Percentiles rank a stretch among this genome's conserved stretches.
phyloP scores from a whole-genome alignment of 2,797 vertebrate genomes.

The Cryptoblepharus egeriae region DNA sequence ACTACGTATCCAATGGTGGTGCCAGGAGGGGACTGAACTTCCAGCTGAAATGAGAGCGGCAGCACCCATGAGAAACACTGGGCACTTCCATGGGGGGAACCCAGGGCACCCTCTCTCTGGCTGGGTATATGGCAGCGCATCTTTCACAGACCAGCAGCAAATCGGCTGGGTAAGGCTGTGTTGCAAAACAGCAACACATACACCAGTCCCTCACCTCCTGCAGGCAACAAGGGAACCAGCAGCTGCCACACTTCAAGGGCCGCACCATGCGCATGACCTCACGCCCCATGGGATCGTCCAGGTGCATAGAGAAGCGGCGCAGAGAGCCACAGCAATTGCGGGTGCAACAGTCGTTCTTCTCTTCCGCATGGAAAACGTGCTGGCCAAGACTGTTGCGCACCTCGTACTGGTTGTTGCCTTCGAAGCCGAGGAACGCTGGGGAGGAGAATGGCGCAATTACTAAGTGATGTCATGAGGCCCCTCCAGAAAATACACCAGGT shows the following conservation, averaged over 20 bases:
- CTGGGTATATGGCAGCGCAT: too few species aligned
- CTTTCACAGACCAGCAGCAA: background rate
- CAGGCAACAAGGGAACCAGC: constrained; percentile 89
- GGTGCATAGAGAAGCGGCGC: constrained; percentile 87
- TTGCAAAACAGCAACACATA: too few species aligned
- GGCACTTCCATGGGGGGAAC: too few species aligned
- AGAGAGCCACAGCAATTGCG: constrained; percentile 89
- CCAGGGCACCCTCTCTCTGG: background rate
- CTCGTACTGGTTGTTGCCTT: constrained; percentile 88
- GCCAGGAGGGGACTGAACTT: constrained; percentile 89
- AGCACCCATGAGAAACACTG: background rate
- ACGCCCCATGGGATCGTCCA: constrained; percentile 83
- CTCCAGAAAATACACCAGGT: too few species aligned
- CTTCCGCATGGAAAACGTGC: constrained; percentile 86
- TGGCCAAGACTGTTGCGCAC: constrained; percentile 88
- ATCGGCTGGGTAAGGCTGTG: too few species aligned
- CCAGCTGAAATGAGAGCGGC: constrained; percentile 77
- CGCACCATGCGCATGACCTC: constrained; percentile 88
- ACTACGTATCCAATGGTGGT: constrained; percentile 86
- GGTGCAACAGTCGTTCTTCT: constrained; percentile 89
- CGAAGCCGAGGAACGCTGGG: constrained; percentile 85
- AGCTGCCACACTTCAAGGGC: constrained; percentile 86
- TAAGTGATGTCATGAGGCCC: background rate
- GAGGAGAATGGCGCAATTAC: background rate
- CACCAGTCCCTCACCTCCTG: constrained; percentile 84